These are phyloP conservation scores for Noctua pronuba DNA, from an alignment of 2,888 invertebrate species.

Conservation along the genomic window DNA sequence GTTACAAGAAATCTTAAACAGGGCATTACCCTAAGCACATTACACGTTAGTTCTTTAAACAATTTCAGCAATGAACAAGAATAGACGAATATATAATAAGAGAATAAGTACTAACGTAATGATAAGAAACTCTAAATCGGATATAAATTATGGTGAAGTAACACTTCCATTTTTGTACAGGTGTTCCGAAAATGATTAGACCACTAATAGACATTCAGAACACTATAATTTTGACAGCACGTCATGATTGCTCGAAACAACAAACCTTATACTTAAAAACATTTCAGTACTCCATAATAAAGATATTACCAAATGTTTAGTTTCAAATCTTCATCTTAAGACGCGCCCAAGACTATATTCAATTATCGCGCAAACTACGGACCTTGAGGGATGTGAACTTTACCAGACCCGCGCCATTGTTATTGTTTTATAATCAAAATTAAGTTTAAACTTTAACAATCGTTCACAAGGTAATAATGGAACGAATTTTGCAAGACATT, in stretches of 20 bases:
- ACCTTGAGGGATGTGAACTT: constrained; percentile 69
- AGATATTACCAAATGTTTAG: constrained; percentile 57
- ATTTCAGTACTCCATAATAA: constrained; percentile 26
- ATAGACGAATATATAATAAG: too few species aligned
- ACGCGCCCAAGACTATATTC: constrained; percentile 55
- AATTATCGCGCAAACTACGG: constrained; percentile 56
- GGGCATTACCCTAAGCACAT: background rate
- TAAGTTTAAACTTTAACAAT: constrained; percentile 70
- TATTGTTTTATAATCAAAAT: constrained; percentile 72
- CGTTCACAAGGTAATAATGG: constrained; percentile 69
- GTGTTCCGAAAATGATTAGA: background rate
- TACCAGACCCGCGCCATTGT: constrained; percentile 69
- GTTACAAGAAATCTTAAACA: background rate
- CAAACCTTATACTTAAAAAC: constrained; percentile 25
- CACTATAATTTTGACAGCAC: constrained; percentile 39
- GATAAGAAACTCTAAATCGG: background rate
- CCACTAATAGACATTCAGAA: background rate
- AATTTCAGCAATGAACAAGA: background rate
- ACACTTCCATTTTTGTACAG: background rate
- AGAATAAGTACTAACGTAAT: background rate
- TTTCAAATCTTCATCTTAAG: constrained; percentile 47
- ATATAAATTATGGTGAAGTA: background rate
- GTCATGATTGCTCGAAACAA: background rate
- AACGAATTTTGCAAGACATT: constrained; percentile 61
- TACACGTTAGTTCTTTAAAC: background rate